Base-by-base conservation (phyloP, 2,888 invertebrate species). In the Cosmia trapezina region DNA sequence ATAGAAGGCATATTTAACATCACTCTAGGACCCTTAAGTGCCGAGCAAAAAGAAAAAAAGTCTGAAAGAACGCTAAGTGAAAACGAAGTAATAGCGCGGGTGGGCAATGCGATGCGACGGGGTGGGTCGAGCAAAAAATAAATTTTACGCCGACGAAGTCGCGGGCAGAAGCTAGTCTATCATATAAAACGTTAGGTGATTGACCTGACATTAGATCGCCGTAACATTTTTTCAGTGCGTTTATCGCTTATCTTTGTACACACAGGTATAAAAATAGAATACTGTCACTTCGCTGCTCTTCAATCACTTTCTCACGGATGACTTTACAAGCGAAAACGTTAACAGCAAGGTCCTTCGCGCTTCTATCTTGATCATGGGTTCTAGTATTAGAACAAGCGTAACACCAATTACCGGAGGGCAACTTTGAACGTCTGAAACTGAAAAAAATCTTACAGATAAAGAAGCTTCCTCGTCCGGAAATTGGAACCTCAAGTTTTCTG, bases 201-300 rank as follows among this genome's bases (percentile, higher is more conserved):
- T 51, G 79, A 66, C 73, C 73, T 63, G 0, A 33, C 28, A 54
- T 66, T 83, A 78, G 83, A 73, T 78, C 54, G 73, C 28, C 60
- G 57, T 64, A 6, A 62, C 37, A 62, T 22, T 56, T 28, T 28
- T 60, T 59, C 43, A 53, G 37, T 9, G 33, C 8, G 33, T 28
- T 77, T 66, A 83, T 69, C 69, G 57, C 69, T 78, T 83, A 83
- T 80, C 73, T 69, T 33, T 70, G 45, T 67, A 59, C 33, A 67
- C 28, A 53, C 57, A 22, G 22, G 33, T 2, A 28, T 65, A 43
- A 49, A 61, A 69, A 69, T 57, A 67, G 61, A 60, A 47, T 17
- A 37, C 28, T 66, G 41, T 54, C 41, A 60, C 43, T 22, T 54
- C 41, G 54, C 43, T 22, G 43, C 54, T 73, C 60, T 61, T 76